Conservation (phyloP, 2,113 vertebrate genomes). For the Calyptomena viridis region DNA sequence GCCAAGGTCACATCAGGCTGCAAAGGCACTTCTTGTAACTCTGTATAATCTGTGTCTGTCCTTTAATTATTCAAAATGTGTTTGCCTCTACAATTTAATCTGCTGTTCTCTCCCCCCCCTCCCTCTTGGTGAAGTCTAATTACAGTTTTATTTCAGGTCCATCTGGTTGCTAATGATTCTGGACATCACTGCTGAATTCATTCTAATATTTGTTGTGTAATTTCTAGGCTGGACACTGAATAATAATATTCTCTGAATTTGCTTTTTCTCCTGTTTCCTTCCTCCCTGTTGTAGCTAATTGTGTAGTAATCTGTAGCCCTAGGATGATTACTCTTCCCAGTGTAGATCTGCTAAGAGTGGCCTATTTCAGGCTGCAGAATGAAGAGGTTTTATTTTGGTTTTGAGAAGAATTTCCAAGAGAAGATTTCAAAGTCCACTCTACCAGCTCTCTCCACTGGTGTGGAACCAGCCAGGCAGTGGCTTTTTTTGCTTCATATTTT, state of each 20-base stretch:
- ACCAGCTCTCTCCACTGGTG: background rate
- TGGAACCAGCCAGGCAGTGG: background rate
- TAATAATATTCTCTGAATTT: conserved; percentile 55
- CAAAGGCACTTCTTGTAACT: conserved; percentile 24
- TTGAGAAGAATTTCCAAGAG: no score
- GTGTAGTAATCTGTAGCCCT: background rate
- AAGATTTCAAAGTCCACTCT: background rate
- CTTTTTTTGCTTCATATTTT: background rate
- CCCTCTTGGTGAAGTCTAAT: conserved; percentile 36
- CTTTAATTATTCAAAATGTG: conserved; percentile 26
- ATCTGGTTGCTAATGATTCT: conserved; percentile 57
- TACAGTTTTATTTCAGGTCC: conserved; percentile 76
- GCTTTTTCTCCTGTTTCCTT: conserved; percentile 60
- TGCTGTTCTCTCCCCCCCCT: conserved; percentile 48
- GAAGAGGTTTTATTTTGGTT: background rate
- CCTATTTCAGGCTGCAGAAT: background rate
- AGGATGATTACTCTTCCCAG: background rate
- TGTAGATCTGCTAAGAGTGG: background rate
- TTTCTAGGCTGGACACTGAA: conserved; percentile 67
- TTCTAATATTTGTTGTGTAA: conserved; percentile 60
- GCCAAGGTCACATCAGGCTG: background rate
- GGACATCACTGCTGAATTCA: conserved; percentile 36
- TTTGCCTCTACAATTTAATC: conserved; percentile 53
- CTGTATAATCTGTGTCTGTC: conserved; percentile 24
- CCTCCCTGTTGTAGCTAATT: conserved; percentile 39